Base-by-base conservation (phyloP, 2,888 invertebrate genomes). In the Priapulus caudatus region DNA sequence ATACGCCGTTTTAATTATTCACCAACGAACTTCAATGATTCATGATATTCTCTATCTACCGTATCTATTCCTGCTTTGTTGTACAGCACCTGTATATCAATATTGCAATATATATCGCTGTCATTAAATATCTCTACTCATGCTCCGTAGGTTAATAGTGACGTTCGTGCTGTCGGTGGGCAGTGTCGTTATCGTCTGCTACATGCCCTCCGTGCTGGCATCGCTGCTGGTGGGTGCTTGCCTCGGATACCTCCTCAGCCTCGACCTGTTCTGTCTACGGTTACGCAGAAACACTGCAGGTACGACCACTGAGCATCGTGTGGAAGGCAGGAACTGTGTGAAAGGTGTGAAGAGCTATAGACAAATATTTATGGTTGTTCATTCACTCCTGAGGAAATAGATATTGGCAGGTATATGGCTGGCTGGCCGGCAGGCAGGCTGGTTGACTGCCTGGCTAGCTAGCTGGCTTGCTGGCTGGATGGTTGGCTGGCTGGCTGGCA, bases 241-340 rank as follows among this genome's bases (percentile, higher is more conserved):
- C 43, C 56, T 61, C 51, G 68, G 68, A 21, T 67, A 67, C 56
- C 44, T 67, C 24, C 63, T 68, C 46, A 66, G 67, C 58, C 61
- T 59, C 43, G 66, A 68, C 54, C 56, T 67, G 3, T 63, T 65
- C 1, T 59, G 61, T 4, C 60, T 67, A 18, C 43, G 18, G 21
- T 23, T 5, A 5, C 15, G 2, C 19, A 47, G 33, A 10, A 46
- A 10, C 23, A 33, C 3, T 4, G 3, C 10, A 50, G 45, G 45
- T 44, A 43, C 3, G 22, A 43, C 3, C 43, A 50, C 43, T 16
- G 43, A 15, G 43, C 50, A 18, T 45, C 50, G 1, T n/a, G 2
- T 20, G 15, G 43, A 43, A 23, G 43, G 43, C n/a, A 15, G n/a
- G n/a, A n/a, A 33, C 15, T 15, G 43, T 33, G 15, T 33, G 15